Base-by-base conservation (phyloP, 2,797 vertebrate species). In the Anabas testudineus region DNA sequence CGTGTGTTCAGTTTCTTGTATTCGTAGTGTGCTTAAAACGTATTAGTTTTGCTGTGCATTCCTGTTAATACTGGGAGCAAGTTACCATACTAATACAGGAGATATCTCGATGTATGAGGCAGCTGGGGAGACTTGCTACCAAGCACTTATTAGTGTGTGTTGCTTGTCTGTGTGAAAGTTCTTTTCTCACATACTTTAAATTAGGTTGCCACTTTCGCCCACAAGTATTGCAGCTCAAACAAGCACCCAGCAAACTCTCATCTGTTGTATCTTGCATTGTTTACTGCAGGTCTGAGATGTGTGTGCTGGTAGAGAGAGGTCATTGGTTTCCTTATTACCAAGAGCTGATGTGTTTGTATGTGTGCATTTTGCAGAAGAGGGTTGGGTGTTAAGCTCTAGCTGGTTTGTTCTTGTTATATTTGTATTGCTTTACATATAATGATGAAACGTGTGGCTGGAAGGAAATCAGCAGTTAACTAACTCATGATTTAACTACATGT, bases 151-250 rank as follows among this genome's bases (percentile, higher is more conserved):
- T 19, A 45, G 15, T 34, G 10, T 60, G 67, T 65, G 46, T 65
- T 24, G 43, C 56, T 24, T 19, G 65, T 59, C 4, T 68, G 57
- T 65, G 62, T 55, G 42, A 42, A 34, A 53, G 53, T 37, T 10
- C 12, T 39, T 67, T 59, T 76, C 39, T 51, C 63, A 37, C 73
- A 36, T 37, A 24, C 57, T 79, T 67, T 63, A 19, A 63, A 75
- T 53, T 4, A 46, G 28, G 52, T 70, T 19, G 18, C 48, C n/a
- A n/a, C 55, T 61, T 56, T 73, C 42, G 7, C 56, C 26, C 39
- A 42, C 49, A 28, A 43, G 18, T 60, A 10, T 36, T 41, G 43
- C 16, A 16, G 51, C 15, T 58, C 28, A n/a, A 67, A 12, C 36
- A 56, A 48, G 32, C 8, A 0, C 2, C 42, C 18, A 3, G 24